These are phyloP conservation scores for Squalus acanthias DNA, from an alignment of 2,797 vertebrate species.

Conservation along the genomic window DNA sequence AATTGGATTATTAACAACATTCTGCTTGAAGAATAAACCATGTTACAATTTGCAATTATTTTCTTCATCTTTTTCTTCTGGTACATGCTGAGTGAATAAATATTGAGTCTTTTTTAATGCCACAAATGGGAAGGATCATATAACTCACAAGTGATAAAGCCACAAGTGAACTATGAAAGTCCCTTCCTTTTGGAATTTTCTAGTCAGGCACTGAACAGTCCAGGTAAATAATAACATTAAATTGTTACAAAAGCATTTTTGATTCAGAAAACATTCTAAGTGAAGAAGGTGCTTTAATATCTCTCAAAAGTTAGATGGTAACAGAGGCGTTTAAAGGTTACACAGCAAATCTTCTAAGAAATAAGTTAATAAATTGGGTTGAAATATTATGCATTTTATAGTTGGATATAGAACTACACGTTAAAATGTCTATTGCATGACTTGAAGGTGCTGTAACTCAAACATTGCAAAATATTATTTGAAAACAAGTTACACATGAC, in stretches of 20 bases:
- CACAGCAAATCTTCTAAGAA: not conserved
- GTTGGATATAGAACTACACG: not conserved
- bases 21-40: not conserved
- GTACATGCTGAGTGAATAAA: not conserved
- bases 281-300: not conserved
- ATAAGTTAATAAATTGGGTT: not conserved
- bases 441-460: not conserved
- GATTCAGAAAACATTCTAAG: not conserved
- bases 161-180: not conserved
- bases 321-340: not conserved
- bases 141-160: not conserved
- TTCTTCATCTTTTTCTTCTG: not conserved
- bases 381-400: not conserved
- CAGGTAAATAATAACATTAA: not conserved
- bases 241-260: not conserved
- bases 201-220: not conserved
- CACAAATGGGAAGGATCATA: not conserved
- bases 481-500: not conserved
- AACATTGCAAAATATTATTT: not conserved
- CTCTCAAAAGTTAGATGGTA: not conserved
- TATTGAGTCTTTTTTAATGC: not conserved
- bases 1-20: not conserved
- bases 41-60: not conserved
- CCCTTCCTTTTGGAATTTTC: not conserved
- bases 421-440: not conserved